phyloP scores from a whole-genome alignment of 2,888 invertebrate genomes.

The Philopedon plagiatum region DNA sequence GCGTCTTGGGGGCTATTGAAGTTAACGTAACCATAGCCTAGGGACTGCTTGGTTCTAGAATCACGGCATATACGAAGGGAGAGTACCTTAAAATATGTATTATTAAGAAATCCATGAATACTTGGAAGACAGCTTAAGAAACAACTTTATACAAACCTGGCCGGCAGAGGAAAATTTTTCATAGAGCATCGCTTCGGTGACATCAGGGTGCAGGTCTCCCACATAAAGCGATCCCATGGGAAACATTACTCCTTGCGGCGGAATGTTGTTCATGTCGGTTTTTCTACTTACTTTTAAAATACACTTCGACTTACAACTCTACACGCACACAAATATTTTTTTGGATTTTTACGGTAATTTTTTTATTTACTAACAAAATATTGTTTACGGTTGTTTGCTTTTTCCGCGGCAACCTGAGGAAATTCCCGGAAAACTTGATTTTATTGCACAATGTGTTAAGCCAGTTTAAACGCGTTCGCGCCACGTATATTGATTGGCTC shows the following conservation, averaged over 20 bases:
- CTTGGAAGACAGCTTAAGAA: too few relatives aligned
- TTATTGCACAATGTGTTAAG: neutral
- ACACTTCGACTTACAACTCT: slow-evolving; percentile 36
- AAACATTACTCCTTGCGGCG: slow-evolving; percentile 74
- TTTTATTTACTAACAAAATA: slow-evolving; percentile 28
- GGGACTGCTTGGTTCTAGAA: slow-evolving; percentile 94
- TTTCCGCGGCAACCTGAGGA: slow-evolving; percentile 37
- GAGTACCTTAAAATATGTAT: slow-evolving; percentile 74
- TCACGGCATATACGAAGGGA: slow-evolving; percentile 99
- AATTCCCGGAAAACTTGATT: slow-evolving; percentile 28
- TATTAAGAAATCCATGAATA: neutral
- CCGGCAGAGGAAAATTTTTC: slow-evolving; percentile 99
- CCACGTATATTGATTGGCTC: slow-evolving; percentile 1
- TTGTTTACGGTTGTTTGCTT: slow-evolving; percentile 37
- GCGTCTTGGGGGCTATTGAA: slow-evolving; percentile 99
- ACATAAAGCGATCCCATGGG: slow-evolving; percentile 98
- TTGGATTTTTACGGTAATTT: slow-evolving; percentile 40
- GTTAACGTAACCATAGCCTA: slow-evolving; percentile 99
- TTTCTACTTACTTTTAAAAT: slow-evolving; percentile 20
- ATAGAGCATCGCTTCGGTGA: slow-evolving; percentile 98
- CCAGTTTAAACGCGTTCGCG: slow-evolving; percentile 10
- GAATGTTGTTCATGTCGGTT: slow-evolving; percentile 52
- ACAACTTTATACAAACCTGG: slow-evolving; percentile 72
- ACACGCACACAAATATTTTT: slow-evolving; percentile 41
- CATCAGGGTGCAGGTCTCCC: slow-evolving; percentile 98